These are phyloP conservation scores for Embiotoca jacksoni DNA, from an alignment of 2,113 vertebrate genomes.

Conservation along the genomic window DNA sequence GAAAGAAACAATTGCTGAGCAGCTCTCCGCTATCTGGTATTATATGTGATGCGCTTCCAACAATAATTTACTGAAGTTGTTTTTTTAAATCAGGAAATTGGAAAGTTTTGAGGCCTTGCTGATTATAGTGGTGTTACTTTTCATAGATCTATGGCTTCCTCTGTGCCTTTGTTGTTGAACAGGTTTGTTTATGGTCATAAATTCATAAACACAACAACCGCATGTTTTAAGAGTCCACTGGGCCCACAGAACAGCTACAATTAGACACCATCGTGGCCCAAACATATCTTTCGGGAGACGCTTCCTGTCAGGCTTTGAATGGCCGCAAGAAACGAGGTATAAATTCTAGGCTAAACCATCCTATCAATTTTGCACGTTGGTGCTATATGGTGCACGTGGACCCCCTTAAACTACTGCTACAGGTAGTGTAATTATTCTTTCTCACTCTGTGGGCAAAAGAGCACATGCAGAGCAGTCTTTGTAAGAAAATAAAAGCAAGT, in stretches of 20 bases:
- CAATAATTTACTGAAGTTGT: background rate
- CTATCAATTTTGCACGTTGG: slow-evolving; percentile 48
- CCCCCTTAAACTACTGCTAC: background rate
- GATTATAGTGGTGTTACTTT: slow-evolving; percentile 14
- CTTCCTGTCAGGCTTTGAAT: slow-evolving; percentile 33
- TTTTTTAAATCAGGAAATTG: background rate
- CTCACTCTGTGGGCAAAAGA: background rate
- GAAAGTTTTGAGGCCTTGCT: slow-evolving; percentile 11
- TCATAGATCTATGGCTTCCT: background rate
- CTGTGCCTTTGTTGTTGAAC: slow-evolving; percentile 38
- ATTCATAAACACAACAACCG: slow-evolving; percentile 28
- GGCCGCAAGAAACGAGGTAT: slow-evolving; percentile 29
- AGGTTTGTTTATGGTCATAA: slow-evolving; percentile 25
- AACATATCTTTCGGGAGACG: slow-evolving; percentile 29
- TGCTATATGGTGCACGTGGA: slow-evolving; percentile 1
- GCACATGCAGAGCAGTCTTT: slow-evolving; percentile 11
- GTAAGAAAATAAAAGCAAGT: slow-evolving; percentile 28
- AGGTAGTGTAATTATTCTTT: slow-evolving; percentile 11
- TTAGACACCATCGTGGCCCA: background rate
- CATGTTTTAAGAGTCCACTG: slow-evolving; percentile 17
- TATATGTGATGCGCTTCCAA: background rate
- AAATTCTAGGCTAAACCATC: slow-evolving; percentile 32
- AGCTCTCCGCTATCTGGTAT: slow-evolving; percentile 4
- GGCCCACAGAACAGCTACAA: slow-evolving; percentile 15
- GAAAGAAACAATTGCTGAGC: slow-evolving; percentile 32